Base-by-base conservation (phyloP, 2,797 vertebrate species). In the Manis javanica region DNA sequence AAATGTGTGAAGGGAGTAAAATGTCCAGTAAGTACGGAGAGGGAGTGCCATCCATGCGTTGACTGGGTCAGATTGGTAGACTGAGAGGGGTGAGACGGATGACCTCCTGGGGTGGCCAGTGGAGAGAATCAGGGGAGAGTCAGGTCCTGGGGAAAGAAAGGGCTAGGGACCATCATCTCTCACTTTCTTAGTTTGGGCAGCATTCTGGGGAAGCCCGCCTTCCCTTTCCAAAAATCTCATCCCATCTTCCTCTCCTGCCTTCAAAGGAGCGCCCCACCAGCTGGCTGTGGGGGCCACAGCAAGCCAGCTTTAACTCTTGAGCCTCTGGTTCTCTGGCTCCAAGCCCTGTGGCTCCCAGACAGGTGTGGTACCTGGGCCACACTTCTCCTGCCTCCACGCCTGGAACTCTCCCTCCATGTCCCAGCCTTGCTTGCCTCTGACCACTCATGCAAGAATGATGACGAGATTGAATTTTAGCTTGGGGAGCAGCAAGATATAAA, bases 401-500 rank as follows among this genome's bases (percentile, higher is more conserved):
- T 6, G 39, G 37, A 87, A 0, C 68, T 12, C 31, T 14, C 26
- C 26, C 4, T 21, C 26, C 42, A 1, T 1, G 11, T 0, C 4
- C 18, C 85, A 19, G n/a, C 53, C 51, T n/a, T 14, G 23, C 53
- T 31, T 11, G 71, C 84, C 57, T 63, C 55, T 79, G 63, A 14
- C 83, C 59, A n/a, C 55, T 34, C 1, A 0, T 1, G 31, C 23
- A 31, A 55, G 91, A 87, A 64, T 6, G 37, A 92, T 10, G 74
- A 87, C 3, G 37, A 63, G 75, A 61, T 49, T 49, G 87, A 18
- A 84, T 95, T 82, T 91, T 64, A 83, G 87, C 69, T 51, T 31
- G 42, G 88, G 83, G 78, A 96, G 92, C 94, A 88, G 64, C 77
- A n/a, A 81, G 94, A 90, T 87, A 96, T 96, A 97, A 97, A 96